Conservation (phyloP, 2,113 vertebrate genomes). For the Oncorhynchus tshawytscha region DNA sequence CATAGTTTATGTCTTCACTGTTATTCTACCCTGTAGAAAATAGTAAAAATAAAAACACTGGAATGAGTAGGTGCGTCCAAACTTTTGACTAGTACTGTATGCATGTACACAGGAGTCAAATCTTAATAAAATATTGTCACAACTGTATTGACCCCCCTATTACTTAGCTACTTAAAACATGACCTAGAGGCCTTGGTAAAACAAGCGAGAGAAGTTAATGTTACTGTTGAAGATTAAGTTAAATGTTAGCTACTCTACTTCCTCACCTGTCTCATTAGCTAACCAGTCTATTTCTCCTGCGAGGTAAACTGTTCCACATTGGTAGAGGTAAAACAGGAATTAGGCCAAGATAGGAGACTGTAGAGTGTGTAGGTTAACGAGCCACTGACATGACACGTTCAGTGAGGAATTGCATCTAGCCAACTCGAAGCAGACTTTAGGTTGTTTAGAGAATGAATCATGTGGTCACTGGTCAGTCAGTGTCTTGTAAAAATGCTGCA, state of each 20-base stretch:
- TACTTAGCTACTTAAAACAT: neutral
- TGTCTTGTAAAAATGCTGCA: neutral
- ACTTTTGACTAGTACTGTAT: no score
- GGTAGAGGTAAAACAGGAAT: conserved; percentile 10
- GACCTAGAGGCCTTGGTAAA: neutral
- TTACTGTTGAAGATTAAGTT: neutral
- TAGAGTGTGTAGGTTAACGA: conserved; percentile 9
- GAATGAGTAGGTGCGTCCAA: no score
- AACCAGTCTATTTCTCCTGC: conserved; percentile 7
- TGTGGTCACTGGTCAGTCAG: neutral
- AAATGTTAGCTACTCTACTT: conserved; percentile 8
- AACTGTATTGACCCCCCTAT: neutral
- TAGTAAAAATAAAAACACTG: no score
- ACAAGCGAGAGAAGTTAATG: neutral
- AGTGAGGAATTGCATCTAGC: neutral
- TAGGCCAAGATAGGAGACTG: neutral
- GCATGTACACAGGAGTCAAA: neutral
- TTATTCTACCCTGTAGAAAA: no score
- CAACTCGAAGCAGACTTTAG: neutral
- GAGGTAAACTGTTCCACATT: conserved; percentile 29
- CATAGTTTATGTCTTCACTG: no score
- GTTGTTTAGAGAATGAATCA: neutral
- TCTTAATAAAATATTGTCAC: neutral
- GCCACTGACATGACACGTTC: conserved; percentile 15
- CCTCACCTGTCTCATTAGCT: conserved; percentile 8